Percentiles rank a stretch among this genome's conserved stretches.
phyloP scores from a whole-genome alignment of 2,888 invertebrate genomes.

The Omphaloscelis lunosa region DNA sequence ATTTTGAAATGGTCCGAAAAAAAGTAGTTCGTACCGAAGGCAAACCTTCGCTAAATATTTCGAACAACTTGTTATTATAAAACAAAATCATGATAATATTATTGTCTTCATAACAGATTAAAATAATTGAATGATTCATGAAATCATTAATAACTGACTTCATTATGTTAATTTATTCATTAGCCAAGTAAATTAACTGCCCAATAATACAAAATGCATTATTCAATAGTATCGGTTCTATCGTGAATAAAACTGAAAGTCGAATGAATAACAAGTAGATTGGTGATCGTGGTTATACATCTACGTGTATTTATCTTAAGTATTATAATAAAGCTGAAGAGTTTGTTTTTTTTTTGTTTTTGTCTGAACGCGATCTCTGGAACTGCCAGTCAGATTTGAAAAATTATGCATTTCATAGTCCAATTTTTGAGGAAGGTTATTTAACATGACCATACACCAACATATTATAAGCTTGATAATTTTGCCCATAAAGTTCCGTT shows the following conservation, averaged over 20 bases:
- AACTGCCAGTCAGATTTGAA: not conserved
- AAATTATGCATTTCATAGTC: not conserved
- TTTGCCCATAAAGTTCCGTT: too few relatives aligned
- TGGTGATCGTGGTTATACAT: not conserved
- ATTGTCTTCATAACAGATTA: not conserved
- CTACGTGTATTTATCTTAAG: not conserved
- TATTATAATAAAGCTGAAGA: not conserved
- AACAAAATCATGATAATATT: conserved; percentile 1
- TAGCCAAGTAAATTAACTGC: conserved; percentile 20
- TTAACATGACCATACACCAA: not conserved
- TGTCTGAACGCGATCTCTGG: not conserved
- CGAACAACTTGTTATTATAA: not conserved
- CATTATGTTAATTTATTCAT: conserved; percentile 40
- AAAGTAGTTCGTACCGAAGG: too few relatives aligned
- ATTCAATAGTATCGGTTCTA: conserved; percentile 19
- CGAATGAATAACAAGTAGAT: conserved; percentile 7
- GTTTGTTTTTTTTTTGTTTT: not conserved
- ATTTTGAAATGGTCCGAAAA: not conserved
- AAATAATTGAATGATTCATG: conserved; percentile 35
- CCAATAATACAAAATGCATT: conserved; percentile 40
- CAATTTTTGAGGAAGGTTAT: not conserved
- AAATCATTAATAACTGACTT: conserved; percentile 16
- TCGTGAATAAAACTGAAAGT: conserved; percentile 28
- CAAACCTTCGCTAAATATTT: not conserved
- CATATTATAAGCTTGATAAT: not conserved